Evolutionary conservation across 2,113 vertebrate species (phyloP).

Genomic region (Polypterus bichir): DNA sequence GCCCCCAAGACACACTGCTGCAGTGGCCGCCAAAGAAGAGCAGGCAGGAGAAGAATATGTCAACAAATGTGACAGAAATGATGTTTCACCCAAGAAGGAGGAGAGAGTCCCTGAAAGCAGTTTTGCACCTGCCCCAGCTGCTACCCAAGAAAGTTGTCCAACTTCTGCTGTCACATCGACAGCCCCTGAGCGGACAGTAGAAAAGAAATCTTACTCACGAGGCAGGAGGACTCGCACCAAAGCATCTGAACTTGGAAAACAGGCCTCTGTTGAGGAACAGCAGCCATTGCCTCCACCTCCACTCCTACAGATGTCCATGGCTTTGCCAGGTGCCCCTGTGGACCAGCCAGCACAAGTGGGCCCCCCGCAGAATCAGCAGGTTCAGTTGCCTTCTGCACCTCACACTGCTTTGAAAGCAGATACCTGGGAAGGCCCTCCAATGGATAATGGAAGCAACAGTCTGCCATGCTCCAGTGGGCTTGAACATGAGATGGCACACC

Average conservation of each 20-base stretch:
- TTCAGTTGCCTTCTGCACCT: slow-evolving; percentile 22
- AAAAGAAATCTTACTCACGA: slow-evolving; percentile 86
- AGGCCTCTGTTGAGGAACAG: slow-evolving; percentile 58
- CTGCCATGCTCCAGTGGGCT: slow-evolving; percentile 49
- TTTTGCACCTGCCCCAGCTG: slow-evolving; percentile 30
- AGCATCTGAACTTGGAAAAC: slow-evolving; percentile 72
- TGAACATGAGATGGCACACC: slow-evolving; percentile 70
- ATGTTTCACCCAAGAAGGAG: not conserved
- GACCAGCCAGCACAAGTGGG: slow-evolving; percentile 1
- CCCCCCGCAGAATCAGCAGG: not conserved
- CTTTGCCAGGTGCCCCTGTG: not conserved
- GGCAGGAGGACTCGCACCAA: slow-evolving; percentile 79
- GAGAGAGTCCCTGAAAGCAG: slow-evolving; percentile 11
- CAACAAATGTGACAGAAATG: no score
- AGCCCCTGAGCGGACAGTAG: slow-evolving; percentile 62
- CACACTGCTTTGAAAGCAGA: slow-evolving; percentile 22
- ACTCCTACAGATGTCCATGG: slow-evolving; percentile 19
- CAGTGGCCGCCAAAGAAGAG: no score
- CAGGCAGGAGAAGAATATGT: no score
- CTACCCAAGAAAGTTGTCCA: slow-evolving; percentile 26
- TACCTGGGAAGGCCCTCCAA: slow-evolving; percentile 30
- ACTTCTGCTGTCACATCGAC: slow-evolving; percentile 23
- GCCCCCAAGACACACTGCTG: no score
- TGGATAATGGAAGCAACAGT: slow-evolving; percentile 35
- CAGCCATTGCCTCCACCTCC: slow-evolving; percentile 25